Base-by-base conservation (phyloP, 1,140 invertebrate species). In the Plodia interpunctella region DNA sequence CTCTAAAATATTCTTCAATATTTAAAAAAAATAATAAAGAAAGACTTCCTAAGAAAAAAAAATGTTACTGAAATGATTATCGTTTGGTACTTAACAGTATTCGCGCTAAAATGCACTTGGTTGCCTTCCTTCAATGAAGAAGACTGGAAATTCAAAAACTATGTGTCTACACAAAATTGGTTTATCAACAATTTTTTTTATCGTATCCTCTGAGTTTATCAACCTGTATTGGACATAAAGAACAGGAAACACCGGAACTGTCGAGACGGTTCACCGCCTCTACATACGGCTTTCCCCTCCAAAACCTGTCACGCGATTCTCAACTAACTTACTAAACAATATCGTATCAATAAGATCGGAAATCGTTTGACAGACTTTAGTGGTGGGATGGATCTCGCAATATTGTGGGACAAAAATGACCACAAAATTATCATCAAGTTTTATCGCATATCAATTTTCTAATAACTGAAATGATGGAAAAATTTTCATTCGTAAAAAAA, bases 191-290 rank as follows among this genome's bases (percentile, higher is more conserved):
- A 32, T 11, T 32, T 32, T n/a, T 25, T 25, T 44, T 2, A 44
- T 17, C 13, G 38, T 15, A 44, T 44, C 38, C 38, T 44, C 13
- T 5, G 15, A 44, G 38, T 44, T 44, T 44, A 44, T 44, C 38
- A 44, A 44, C 38, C 38, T 44, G 38, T 44, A 44, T 44, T n/a
- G 38, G 63, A 59, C 61, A 72, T 65, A 72, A 70, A 74, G 52
- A 66, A 60, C 66, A 65, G 73, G 73, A 76, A 69, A 63, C 57
- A 61, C 69, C 67, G 67, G 61, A 73, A 70, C 65, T 66, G 70
- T 72, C 61, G 72, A 72, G 72, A 72, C 66, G 72, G 69, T 75
- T 55, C 69, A 75, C 57, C 72, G 66, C 62, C 44, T 67, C 60
- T 15, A 44, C 38, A 44, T 44, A 44, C n/a, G 13, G 38, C 13